Evolutionary conservation across 92 coral and sea anemone genomes (phyloP).

Genomic region (Scolanthus callimorphus): DNA sequence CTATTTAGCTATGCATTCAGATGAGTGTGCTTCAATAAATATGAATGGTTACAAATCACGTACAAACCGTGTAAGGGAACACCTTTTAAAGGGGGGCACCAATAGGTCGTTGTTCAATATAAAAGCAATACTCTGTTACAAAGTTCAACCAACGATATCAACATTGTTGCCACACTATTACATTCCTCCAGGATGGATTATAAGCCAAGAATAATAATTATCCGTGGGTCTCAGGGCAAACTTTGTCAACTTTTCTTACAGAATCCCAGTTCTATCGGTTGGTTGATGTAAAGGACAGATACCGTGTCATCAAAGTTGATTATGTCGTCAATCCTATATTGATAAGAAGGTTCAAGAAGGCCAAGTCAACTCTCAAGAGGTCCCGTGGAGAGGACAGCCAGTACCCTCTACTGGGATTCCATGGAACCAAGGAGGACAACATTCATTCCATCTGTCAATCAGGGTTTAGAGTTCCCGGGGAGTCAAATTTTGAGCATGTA

Average conservation of each 20-base stretch:
- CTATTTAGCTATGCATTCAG: too few relatives aligned
- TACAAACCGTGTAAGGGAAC: too few relatives aligned
- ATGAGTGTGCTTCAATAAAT: too few relatives aligned
- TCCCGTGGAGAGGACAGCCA: conserved; percentile 51
- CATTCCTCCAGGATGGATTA: too few relatives aligned
- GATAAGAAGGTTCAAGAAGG: conserved; percentile 61
- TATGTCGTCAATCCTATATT: conserved; percentile 64
- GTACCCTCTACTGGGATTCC: conserved; percentile 74
- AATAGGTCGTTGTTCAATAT: too few relatives aligned
- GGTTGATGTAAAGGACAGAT: conserved; percentile 64
- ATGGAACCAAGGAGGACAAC: conserved; percentile 70
- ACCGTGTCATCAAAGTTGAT: conserved; percentile 70
- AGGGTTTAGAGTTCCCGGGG: conserved; percentile 75
- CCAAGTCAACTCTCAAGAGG: conserved; percentile 33
- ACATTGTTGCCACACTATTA: too few relatives aligned
- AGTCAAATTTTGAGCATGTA: conserved; percentile 68
- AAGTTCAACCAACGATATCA: too few relatives aligned
- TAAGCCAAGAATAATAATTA: too few relatives aligned
- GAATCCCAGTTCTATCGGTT: conserved; percentile 84
- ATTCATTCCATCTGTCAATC: conserved; percentile 63
- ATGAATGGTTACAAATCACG: too few relatives aligned
- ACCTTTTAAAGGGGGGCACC: too few relatives aligned
- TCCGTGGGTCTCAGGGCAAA: too few relatives aligned
- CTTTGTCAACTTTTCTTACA: conserved; percentile 15
- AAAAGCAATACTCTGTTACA: too few relatives aligned